Evolutionary conservation across 2,113 vertebrate species (phyloP).

Genomic region (Gambusia affinis): DNA sequence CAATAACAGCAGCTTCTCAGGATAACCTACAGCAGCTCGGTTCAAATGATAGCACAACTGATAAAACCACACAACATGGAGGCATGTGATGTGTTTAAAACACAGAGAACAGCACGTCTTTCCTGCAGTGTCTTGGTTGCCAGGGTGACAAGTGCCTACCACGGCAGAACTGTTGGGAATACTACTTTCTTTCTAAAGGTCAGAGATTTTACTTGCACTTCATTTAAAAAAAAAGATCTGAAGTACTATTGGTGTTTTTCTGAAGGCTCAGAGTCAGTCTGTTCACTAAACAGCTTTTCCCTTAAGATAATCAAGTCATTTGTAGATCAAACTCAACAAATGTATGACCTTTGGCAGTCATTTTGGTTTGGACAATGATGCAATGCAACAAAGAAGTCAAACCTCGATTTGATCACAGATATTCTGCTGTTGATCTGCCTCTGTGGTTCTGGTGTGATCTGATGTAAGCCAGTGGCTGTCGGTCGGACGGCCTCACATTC

Average conservation of each 20-base stretch:
- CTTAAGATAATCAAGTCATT: too few relatives aligned
- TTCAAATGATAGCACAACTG: neutral
- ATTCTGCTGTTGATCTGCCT: too few relatives aligned
- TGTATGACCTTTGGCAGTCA: too few relatives aligned
- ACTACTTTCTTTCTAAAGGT: neutral
- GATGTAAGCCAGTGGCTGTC: too few relatives aligned
- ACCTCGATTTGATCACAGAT: too few relatives aligned
- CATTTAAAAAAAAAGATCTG: neutral
- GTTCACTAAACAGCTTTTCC: neutral
- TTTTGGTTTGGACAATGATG: too few relatives aligned
- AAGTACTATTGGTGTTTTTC: neutral
- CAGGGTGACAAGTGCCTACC: neutral
- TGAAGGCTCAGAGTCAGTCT: neutral
- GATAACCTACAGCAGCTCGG: too few relatives aligned
- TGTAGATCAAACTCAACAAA: too few relatives aligned
- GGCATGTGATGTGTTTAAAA: constrained; percentile 2
- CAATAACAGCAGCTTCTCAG: too few relatives aligned
- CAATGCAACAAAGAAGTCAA: too few relatives aligned
- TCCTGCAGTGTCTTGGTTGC: constrained; percentile 1
- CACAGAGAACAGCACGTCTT: neutral
- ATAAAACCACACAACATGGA: neutral
- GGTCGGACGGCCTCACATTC: neutral
- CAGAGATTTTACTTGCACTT: neutral
- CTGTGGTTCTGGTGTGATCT: too few relatives aligned
- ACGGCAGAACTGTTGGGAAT: neutral